Percentiles rank a stretch among this genome's conserved stretches.
Evolutionary conservation across 2,797 vertebrate genomes (phyloP).

Genomic region (Malacoraja senta): DNA sequence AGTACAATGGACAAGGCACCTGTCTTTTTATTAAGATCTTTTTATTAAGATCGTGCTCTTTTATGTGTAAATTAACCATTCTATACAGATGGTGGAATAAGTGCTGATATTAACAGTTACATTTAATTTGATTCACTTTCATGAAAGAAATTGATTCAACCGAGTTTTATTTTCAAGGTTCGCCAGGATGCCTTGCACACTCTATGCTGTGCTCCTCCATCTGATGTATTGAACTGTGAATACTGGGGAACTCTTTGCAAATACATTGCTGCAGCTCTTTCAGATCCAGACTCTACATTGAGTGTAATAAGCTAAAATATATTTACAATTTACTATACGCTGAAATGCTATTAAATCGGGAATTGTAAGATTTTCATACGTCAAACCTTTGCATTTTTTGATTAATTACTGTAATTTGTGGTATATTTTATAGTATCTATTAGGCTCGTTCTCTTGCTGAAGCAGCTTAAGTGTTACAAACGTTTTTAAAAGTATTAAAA

Average conservation of each 20-base stretch:
- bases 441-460: background rate
- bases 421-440: background rate
- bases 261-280: conserved; percentile 68
- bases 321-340: background rate
- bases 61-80: background rate
- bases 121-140: background rate
- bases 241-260: conserved; percentile 74
- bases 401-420: background rate
- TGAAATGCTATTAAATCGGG: background rate
- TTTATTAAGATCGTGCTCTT: background rate
- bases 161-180: conserved; percentile 57
- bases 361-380: background rate
- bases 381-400: background rate
- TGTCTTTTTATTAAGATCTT: background rate
- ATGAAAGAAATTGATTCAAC: background rate
- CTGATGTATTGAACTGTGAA: conserved; percentile 84
- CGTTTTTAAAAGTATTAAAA: background rate
- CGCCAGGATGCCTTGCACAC: conserved; percentile 77
- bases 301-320: conserved; percentile 62
- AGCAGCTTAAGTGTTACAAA: background rate
- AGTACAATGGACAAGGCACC: background rate
- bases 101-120: background rate
- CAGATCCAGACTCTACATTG: conserved; percentile 71
- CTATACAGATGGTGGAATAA: background rate
- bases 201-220: conserved; percentile 74